Percentiles rank a stretch among this genome's conserved stretches.
phyloP scores from a whole-genome alignment of 2,113 vertebrate genomes.

The Donacobius atricapilla region DNA sequence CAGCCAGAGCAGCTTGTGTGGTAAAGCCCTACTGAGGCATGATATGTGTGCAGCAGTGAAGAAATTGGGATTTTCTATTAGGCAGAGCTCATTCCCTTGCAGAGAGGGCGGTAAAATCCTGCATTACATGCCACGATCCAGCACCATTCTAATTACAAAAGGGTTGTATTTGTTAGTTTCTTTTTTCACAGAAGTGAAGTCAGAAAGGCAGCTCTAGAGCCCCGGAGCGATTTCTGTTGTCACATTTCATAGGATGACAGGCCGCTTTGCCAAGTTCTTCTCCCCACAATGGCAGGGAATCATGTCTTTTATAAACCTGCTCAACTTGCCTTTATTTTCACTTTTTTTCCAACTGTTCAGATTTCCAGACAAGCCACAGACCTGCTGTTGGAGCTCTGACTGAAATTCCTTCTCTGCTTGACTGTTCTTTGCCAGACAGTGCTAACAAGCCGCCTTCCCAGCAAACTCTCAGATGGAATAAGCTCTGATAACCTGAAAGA shows the following conservation, averaged over 20 bases:
- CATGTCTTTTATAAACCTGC: neutral
- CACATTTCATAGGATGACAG: neutral
- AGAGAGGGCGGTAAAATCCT: neutral
- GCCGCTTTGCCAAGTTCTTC: neutral
- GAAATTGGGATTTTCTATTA: neutral
- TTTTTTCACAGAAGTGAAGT: neutral
- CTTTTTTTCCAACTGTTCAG: neutral
- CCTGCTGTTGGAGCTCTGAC: neutral
- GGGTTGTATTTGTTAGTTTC: neutral
- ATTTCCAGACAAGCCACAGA: neutral
- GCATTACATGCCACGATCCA: neutral
- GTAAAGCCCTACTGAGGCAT: accelerated
- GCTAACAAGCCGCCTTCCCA: slow-evolving; percentile 29
- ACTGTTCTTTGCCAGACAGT: neutral
- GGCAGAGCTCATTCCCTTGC: neutral
- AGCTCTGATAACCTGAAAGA: slow-evolving; percentile 17
- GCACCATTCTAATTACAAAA: neutral
- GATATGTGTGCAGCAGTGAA: neutral
- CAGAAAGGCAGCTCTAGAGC: neutral
- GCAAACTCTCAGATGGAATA: neutral
- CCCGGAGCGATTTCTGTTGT: neutral
- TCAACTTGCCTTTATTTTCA: neutral
- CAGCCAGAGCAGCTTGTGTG: neutral
- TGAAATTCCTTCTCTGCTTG: neutral
- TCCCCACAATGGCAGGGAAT: neutral